Evolutionary conservation across 2,797 vertebrate genomes (phyloP), one percentile per base, ranked within the genome.

Genomic region (Buceros bicornis): DNA sequence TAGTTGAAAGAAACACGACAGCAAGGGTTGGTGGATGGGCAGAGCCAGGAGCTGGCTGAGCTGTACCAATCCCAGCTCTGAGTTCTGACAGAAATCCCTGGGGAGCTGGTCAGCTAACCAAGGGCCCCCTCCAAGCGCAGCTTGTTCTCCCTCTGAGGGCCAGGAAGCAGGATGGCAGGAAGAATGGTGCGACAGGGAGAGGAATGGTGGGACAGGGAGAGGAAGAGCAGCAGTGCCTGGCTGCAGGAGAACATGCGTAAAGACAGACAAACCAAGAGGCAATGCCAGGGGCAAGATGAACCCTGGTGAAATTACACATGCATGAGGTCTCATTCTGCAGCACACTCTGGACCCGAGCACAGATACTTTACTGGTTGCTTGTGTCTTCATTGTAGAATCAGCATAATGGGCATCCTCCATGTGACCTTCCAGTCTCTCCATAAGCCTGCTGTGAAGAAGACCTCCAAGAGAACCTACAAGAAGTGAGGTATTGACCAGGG

Each of bases 1-100:
- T 0, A 0, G 17, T 35, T 21, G 66, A 28, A 81, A 70, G 40
- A 56, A 77, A 45, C 21, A 43, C 0, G 0, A n/a, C 47, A 51
- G 64, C 24, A 62, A 61, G 33, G 13, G 25, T 5, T 40, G 24
- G 43, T 16, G 45, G 48, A 37, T 43, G 26, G n/a, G n/a, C 60
- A 47, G 8, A 11, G 31, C 48, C 62, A 64, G 51, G 45, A 65
- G 15, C 42, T 0, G 0, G 16, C 53, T 51, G 57, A 21, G 31
- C 60, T 78, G 21, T 21, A 40, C 29, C 1, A 1, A 13, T 61
- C 28, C 53, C 51, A 66, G 29, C 35, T 45, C 57, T 18, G 37
- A 61, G 40, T 20, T 70, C 40, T 5, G 10, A 51, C 16, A 66
- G 42, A 81, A 88, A n/a, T 56, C 37, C 12, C 31, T 13, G 25